Base-by-base conservation (phyloP, 1,140 invertebrate species). In the Drosophila cardini region DNA sequence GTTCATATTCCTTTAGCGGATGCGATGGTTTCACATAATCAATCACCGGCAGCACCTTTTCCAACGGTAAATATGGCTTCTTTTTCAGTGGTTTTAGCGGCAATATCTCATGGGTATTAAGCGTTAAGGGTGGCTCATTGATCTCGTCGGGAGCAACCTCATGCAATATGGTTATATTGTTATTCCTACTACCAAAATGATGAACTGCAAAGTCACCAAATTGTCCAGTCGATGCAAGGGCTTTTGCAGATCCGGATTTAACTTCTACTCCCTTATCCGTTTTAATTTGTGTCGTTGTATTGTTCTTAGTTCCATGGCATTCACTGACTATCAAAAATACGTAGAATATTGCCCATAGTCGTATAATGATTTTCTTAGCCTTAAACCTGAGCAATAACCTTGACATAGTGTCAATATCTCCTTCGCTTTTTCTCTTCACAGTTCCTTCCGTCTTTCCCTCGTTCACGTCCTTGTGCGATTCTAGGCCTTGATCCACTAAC, bases 161-260 rank as follows among this genome's bases (percentile, higher is more conserved):
- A 18, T 91, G 90, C 32, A 91, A 16, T 15, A 91, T 81, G 16
- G 90, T 91, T 8, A 90, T 91, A 34, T 91, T 91, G n/a, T 76
- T 55, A 26, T 32, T 52, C 3, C 69, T 60, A 34, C 53, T 76
- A 2, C 18, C 16, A 13, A 72, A 73, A 15, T 55, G 72, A 55
- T 79, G 58, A 8, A 55, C 32, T 7, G n/a, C 48, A 48, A 73
- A 68, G 11, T 68, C 56, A 2, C 48, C 56, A 26, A 46, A 60
- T 9, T 45, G 38, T n/a, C 45, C 50, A 16, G 67, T 50, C 4
- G 67, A 55, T 21, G 73, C 69, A 52, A 64, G 43, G 9, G 70
- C 63, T 32, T 43, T 36, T 8, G 8, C 34, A 4, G 57, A 5
- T 15, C 9, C 45, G 2, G 53, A n/a, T 11, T 36, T 34, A 2